Evolutionary conservation across 2,888 invertebrate species (phyloP).

Genomic region (Chesias legatella): DNA sequence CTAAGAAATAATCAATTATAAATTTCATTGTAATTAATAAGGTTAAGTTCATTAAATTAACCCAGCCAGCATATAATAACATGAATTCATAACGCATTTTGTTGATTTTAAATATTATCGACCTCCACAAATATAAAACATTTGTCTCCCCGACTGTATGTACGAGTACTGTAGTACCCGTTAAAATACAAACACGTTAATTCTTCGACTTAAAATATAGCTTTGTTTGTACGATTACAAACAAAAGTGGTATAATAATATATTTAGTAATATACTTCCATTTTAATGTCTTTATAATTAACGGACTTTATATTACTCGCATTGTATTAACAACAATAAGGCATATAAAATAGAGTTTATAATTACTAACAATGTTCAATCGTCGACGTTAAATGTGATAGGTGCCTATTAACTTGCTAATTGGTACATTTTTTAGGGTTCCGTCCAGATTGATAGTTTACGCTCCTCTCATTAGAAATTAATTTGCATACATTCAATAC

Average conservation of each 20-base stretch:
- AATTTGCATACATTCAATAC: too few species aligned
- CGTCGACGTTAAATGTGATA: slow-evolving; percentile 25
- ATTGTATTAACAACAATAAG: slow-evolving; percentile 22
- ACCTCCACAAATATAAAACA: neutral
- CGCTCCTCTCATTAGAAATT: too few species aligned
- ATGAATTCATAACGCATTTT: too few species aligned
- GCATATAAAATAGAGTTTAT: slow-evolving; percentile 21
- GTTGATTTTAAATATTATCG: neutral
- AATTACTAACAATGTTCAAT: slow-evolving; percentile 20
- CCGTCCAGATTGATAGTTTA: too few species aligned
- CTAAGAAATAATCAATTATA: too few species aligned
- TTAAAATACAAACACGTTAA: slow-evolving; percentile 20
- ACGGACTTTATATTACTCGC: slow-evolving; percentile 23
- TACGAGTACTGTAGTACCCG: too few species aligned
- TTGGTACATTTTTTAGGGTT: slow-evolving; percentile 20
- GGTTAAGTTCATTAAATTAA: too few species aligned
- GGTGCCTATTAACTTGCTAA: slow-evolving; percentile 26
- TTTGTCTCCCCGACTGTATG: slow-evolving; percentile 6
- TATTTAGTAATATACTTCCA: slow-evolving; percentile 23
- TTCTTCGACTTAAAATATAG: slow-evolving; percentile 19
- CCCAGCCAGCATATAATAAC: too few species aligned
- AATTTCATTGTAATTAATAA: too few species aligned
- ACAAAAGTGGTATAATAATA: slow-evolving; percentile 25
- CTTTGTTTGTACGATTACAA: slow-evolving; percentile 24
- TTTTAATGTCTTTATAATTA: slow-evolving; percentile 34